phyloP scores from a whole-genome alignment of 2,888 invertebrate genomes.

The Mamestra brassicae region DNA sequence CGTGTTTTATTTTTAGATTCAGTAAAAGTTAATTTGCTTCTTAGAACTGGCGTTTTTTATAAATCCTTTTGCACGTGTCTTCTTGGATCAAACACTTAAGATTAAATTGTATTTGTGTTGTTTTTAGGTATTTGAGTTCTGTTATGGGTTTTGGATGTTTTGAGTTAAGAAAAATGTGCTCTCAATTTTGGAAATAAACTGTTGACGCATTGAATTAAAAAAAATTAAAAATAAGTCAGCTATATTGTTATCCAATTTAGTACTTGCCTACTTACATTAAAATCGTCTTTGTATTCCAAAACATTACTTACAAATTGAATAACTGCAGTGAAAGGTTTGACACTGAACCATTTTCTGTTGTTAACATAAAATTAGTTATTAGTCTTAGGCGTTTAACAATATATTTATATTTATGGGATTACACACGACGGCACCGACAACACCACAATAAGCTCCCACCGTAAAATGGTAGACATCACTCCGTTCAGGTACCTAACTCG shows the following conservation, averaged over 20 bases:
- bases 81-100: conserved; percentile 17
- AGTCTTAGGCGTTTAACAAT: conserved; percentile 64
- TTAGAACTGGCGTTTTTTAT: conserved; percentile 26
- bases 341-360: conserved; percentile 48
- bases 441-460: conserved; percentile 77
- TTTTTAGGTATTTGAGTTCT: background rate
- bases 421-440: conserved; percentile 71
- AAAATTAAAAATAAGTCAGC: background rate
- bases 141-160: background rate
- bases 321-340: conserved; percentile 24
- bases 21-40: conserved; percentile 36
- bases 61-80: conserved; percentile 10
- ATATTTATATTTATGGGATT: conserved; percentile 73
- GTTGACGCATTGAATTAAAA: background rate
- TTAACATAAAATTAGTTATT: conserved; percentile 59
- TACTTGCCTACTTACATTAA: background rate
- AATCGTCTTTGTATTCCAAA: conserved; percentile 1
- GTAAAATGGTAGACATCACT: conserved; percentile 79
- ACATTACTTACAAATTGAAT: conserved; percentile 16
- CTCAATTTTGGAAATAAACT: background rate
- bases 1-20: conserved; percentile 46
- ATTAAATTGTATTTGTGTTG: background rate
- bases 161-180: background rate
- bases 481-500: conserved; percentile 77
- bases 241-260: background rate